A percentile compares a stretch with the other conserved stretches of the same genome.
Evolutionary conservation across 2,888 invertebrate species (phyloP).

Genomic region (Drosophila borborema): DNA sequence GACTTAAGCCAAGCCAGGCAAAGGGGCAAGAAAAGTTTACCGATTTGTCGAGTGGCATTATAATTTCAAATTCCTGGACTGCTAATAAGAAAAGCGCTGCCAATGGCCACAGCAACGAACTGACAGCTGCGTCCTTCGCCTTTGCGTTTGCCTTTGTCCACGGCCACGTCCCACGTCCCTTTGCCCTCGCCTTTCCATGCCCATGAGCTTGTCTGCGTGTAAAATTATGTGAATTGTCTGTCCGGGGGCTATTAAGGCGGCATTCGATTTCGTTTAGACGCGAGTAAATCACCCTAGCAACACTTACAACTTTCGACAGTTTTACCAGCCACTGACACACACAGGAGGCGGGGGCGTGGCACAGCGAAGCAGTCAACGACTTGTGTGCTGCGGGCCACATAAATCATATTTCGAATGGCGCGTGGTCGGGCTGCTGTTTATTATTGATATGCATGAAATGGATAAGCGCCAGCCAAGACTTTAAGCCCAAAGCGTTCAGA

Average conservation of each 20-base stretch:
- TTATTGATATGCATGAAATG: slow-evolving; percentile 58
- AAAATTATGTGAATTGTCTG: slow-evolving; percentile 73
- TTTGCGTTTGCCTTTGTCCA: not conserved
- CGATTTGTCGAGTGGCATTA: slow-evolving; percentile 68
- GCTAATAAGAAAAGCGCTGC: slow-evolving; percentile 61
- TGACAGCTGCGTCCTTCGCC: not conserved
- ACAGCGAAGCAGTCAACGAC: slow-evolving; percentile 22
- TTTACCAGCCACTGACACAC: slow-evolving; percentile 58
- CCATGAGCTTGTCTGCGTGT: slow-evolving; percentile 55
- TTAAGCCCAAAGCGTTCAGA: slow-evolving; percentile 43
- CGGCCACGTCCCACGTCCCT: not conserved
- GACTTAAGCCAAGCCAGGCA: slow-evolving; percentile 24
- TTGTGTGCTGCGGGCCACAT: slow-evolving; percentile 63
- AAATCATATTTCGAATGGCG: slow-evolving; percentile 74
- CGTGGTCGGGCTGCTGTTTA: slow-evolving; percentile 59
- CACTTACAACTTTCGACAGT: slow-evolving; percentile 82
- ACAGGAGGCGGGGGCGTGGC: not conserved
- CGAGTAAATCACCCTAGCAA: slow-evolving; percentile 71
- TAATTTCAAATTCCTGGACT: slow-evolving; percentile 68
- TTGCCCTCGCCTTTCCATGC: not conserved
- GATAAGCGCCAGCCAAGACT: slow-evolving; percentile 45
- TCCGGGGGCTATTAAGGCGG: slow-evolving; percentile 77
- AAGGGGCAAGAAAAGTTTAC: slow-evolving; percentile 60
- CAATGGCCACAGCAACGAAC: not conserved
- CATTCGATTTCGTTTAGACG: slow-evolving; percentile 77